A percentile compares a stretch with the other conserved stretches of the same genome.
phyloP scores from a whole-genome alignment of 2,113 vertebrate genomes.

The Vireo altiloquus region DNA sequence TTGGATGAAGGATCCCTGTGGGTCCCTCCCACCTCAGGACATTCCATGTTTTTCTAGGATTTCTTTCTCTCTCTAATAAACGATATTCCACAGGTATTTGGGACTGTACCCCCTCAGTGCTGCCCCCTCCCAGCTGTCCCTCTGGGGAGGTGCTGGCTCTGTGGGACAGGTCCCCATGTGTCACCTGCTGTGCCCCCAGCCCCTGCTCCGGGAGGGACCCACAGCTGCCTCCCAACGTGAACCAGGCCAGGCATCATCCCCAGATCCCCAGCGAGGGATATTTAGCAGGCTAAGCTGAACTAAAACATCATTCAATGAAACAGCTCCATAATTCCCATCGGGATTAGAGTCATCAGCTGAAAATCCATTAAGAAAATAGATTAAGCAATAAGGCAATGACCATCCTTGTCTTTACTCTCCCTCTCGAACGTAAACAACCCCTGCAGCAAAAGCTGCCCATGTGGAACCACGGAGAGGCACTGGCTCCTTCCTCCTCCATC shows the following conservation, averaged over 20 bases:
- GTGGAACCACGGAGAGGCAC: neutral
- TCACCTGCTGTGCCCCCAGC: neutral
- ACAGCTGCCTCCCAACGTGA: neutral
- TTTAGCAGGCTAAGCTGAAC: neutral
- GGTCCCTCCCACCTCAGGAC: neutral
- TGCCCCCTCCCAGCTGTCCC: neutral
- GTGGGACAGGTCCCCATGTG: neutral
- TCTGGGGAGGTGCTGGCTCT: rapidly evolving
- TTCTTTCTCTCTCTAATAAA: no score
- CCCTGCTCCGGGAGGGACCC: neutral
- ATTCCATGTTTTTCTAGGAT: rapidly evolving
- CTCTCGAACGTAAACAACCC: neutral
- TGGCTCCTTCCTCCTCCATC: neutral
- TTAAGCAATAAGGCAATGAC: slow-evolving; percentile 47
- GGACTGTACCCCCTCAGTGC: rapidly evolving
- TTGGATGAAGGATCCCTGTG: neutral
- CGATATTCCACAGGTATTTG: rapidly evolving
- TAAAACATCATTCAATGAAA: slow-evolving; percentile 18
- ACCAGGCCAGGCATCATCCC: neutral
- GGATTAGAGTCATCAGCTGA: slow-evolving; percentile 54
- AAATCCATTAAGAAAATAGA: slow-evolving; percentile 57
- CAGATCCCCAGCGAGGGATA: neutral
- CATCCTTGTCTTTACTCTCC: neutral
- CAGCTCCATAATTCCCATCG: slow-evolving; percentile 41
- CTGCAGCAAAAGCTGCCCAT: neutral